Base-by-base conservation (phyloP, 2,888 invertebrate species). In the Ephialtes manifestator region DNA sequence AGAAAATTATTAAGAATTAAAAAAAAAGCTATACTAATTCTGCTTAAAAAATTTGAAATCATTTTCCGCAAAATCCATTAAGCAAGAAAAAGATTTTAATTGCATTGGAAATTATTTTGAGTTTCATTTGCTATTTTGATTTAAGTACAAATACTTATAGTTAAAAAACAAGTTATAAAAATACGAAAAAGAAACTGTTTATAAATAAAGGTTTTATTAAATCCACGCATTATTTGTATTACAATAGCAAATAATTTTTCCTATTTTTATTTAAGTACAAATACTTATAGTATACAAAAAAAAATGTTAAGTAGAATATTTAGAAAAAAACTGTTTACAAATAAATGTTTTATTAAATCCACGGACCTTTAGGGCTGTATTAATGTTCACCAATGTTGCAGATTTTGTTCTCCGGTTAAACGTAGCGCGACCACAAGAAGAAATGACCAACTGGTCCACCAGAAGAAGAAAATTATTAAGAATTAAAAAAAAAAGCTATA, bases 311-410 rank as follows among this genome's bases (percentile, higher is more conserved):
- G 2, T 48, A 7, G n/a, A n/a, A 0, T 15, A 46, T n/a, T n/a
- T 48, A 15, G 13, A 28, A 35, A 28, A 18, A 31, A 71, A 55
- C 15, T 13, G 43, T 39, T 43, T 2, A 20, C 24, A 67, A 48
- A 58, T 35, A 20, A 51, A 55, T 7, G 31, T 55, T 48, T n/a
- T 48, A 18, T 58, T n/a, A 8, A 28, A 65, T 63, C 35, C 18
- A 77, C 84, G 24, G 39, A 84, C 84, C 84, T 81, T 48, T 31
- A 13, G 76, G 72, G 76, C 76, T 39, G 48, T 39, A 10, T 63
- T 81, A 81, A 53, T 39, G 60, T 72, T 51, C 81, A 48, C 74
- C 63, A 67, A 53, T 48, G 51, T 71, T 13, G 58, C 39, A 20
- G 67, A 20, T 28, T 18, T 4, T 74, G 70, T 46, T 24, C 18